Evolutionary conservation across 2,113 vertebrate genomes (phyloP), one percentile per base, ranked within the genome.

Genomic region (Podarcis raffonei): DNA sequence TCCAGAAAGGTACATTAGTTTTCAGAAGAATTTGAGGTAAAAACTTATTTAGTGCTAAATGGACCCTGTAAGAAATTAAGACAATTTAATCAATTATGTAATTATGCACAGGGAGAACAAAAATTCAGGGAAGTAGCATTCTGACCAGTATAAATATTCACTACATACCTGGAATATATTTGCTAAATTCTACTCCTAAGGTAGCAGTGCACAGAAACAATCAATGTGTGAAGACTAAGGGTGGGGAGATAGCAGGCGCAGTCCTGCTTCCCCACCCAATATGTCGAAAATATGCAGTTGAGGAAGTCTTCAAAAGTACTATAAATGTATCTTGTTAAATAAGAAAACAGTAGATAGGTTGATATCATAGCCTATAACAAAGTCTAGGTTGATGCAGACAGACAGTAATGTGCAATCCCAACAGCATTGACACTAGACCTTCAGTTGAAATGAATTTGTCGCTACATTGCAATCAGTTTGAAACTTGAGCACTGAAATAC

Each of bases 401-500:
- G 18, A 72, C 71, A 30, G 20, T 20, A 84, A 13, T 53, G 42
- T 48, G 42, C 39, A 83, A n/a, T 53, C 20, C 27, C 82, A 71
- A 20, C 42, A 72, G 83, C 20, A 71, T 20, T 13, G 30, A 35
- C 20, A 57, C 22, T 53, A 57, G 3, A 35, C n/a, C 48, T 84
- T 84, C 30, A 20, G 23, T 23, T 57, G 30, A 84, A 84, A 84
- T 74, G n/a, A 53, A 84, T 84, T 84, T 74, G 69, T 72, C 71
- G 23, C 83, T 74, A 84, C 69, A 57, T 16, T 23, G 72, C 83
- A 87, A 81, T 82, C 82, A 89, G 18, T 83, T 94, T 79, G 85
- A 68, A 32, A 89, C 68, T 53, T 86, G 68, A 39, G 20, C 57
- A 59, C 5, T 62, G 32, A 86, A 92, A 92, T 78, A 82, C 79